Evolutionary conservation across 2,888 invertebrate genomes (phyloP).

Genomic region (Latheticus oryzae): DNA sequence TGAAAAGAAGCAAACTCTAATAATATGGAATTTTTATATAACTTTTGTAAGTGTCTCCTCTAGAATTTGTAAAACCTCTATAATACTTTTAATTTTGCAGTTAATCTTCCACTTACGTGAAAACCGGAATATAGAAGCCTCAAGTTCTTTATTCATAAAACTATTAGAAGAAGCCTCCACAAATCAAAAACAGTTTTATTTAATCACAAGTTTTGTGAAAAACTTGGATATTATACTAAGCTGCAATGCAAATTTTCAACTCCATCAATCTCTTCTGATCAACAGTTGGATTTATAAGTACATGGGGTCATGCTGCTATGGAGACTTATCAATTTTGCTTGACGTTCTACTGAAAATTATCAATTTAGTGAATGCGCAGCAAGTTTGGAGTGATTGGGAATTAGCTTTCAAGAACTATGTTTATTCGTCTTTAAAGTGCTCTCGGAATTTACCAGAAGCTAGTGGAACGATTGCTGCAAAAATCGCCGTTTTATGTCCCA

Average conservation of each 20-base stretch:
- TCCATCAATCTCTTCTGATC: slow-evolving; percentile 59
- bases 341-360: slow-evolving; percentile 54
- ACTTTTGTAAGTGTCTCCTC: slow-evolving; percentile 54
- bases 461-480: slow-evolving; percentile 59
- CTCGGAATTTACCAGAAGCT: slow-evolving; percentile 46
- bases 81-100: slow-evolving; percentile 45
- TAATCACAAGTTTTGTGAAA: slow-evolving; percentile 55
- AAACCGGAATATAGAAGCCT: slow-evolving; percentile 51
- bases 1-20: slow-evolving; percentile 50
- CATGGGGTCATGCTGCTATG: slow-evolving; percentile 54
- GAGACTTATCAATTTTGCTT: slow-evolving; percentile 55
- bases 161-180: slow-evolving; percentile 53
- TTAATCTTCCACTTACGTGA: slow-evolving; percentile 53
- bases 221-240: slow-evolving; percentile 55
- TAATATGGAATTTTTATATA: slow-evolving; percentile 58
- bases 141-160: slow-evolving; percentile 49
- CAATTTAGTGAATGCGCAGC: slow-evolving; percentile 47
- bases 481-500: slow-evolving; percentile 50
- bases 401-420: slow-evolving; percentile 52
- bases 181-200: slow-evolving; percentile 53
- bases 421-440: slow-evolving; percentile 55
- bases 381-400: slow-evolving; percentile 54
- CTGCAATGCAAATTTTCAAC: slow-evolving; percentile 52
- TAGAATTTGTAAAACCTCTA: background rate
- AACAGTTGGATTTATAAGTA: slow-evolving; percentile 60